Percentiles rank a stretch among this genome's conserved stretches.
Conservation (phyloP, 2,113 vertebrate genomes). For the Anolis carolinensis region DNA sequence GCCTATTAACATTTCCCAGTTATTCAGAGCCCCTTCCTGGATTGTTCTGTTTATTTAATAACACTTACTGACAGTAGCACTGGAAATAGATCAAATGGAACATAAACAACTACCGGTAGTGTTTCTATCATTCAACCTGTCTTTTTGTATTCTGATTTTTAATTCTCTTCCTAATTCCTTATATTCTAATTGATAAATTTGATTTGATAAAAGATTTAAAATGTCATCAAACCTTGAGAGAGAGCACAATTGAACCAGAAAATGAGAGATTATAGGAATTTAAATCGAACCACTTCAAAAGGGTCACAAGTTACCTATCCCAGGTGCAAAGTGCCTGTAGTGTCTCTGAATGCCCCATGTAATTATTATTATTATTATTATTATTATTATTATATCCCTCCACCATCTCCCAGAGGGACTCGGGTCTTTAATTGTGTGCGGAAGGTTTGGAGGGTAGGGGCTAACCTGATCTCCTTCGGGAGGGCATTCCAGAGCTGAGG, state of each 20-base stretch:
- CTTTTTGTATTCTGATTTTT: not conserved
- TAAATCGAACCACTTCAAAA: no score
- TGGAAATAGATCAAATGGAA: not conserved
- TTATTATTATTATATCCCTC: no score
- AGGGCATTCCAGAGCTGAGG: no score
- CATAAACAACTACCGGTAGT: not conserved
- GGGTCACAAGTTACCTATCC: no score
- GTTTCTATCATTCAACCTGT: not conserved
- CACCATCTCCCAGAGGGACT: no score
- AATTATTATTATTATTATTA: no score
- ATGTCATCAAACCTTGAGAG: not conserved
- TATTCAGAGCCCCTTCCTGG: constrained; percentile 1
- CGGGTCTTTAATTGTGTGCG: no score
- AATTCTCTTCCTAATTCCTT: not conserved
- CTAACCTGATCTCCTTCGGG: no score
- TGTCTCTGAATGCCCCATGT: not conserved
- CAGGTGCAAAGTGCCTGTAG: not conserved
- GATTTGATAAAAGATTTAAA: not conserved
- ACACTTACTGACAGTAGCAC: not conserved
- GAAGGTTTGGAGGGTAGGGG: no score
- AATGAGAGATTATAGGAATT: no score
- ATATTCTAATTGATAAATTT: not conserved
- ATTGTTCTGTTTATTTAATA: constrained; percentile 5
- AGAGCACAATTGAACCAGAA: not conserved
- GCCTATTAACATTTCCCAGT: constrained; percentile 8